phyloP scores from a whole-genome alignment of 2,113 vertebrate species.

The Neomonachus schauinslandi region DNA sequence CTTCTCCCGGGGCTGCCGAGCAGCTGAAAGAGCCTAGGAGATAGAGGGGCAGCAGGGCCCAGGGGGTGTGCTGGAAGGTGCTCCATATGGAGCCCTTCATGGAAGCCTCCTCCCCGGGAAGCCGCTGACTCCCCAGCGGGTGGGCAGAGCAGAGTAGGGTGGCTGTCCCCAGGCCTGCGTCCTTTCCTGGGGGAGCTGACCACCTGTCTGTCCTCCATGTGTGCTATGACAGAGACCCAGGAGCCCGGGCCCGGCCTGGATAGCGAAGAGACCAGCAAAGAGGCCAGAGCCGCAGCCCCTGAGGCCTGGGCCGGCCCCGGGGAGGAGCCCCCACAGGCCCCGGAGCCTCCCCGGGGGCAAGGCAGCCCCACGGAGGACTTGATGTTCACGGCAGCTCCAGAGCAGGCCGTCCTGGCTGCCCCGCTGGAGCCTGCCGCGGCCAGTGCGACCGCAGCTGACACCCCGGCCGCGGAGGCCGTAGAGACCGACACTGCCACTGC shows the following conservation, averaged over 20 bases:
- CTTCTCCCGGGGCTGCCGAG: background rate
- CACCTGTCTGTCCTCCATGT: background rate
- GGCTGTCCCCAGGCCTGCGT: background rate
- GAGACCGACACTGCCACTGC: constrained; percentile 57
- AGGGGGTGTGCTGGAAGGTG: background rate
- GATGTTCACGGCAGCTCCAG: constrained; percentile 78
- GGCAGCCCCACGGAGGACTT: constrained; percentile 81
- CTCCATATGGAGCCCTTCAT: background rate
- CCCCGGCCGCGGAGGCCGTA: constrained; percentile 52
- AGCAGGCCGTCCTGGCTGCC: constrained; percentile 74
- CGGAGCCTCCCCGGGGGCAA: constrained; percentile 59
- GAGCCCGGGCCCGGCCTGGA: constrained; percentile 53
- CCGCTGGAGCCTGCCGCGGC: constrained; percentile 33
- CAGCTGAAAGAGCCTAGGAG: background rate
- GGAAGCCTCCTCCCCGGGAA: background rate
- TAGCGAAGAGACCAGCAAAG: constrained; percentile 62
- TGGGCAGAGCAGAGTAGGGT: background rate
- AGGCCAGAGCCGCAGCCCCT: constrained; percentile 12
- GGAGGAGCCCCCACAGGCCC: constrained; percentile 73
- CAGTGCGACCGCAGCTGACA: background rate
- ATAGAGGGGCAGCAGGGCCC: background rate
- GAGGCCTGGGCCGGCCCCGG: constrained; percentile 76
- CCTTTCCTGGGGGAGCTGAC: background rate
- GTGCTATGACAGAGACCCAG: constrained; percentile 64
- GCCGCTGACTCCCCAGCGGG: background rate